Base-by-base conservation (phyloP, 2,113 vertebrate genomes). In the Phaethornis superciliosus region DNA sequence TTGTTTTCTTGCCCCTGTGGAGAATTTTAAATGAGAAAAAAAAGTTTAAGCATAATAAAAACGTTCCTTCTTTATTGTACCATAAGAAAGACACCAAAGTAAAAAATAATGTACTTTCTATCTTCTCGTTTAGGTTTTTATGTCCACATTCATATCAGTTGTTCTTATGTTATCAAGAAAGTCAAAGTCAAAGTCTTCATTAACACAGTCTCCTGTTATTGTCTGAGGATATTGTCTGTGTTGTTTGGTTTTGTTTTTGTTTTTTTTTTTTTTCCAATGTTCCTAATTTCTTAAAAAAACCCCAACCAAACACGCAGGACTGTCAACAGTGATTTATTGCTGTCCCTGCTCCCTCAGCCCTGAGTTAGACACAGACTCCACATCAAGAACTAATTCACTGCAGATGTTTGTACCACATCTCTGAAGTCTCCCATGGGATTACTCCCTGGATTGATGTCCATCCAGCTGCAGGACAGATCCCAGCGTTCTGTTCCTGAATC, bases 1-100 rank as follows among this genome's bases (percentile, higher is more conserved):
- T 98, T 98, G n/a, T 91, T 93, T 97, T 98, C 98, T 95, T 98
- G 97, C 67, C 98, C 97, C 98, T 98, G 65, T 26, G 32, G 58
- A 96, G 51, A 91, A 95, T 85, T 83, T 84, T 79, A 77, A 79
- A 88, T 27, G 3, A 6, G 3, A 62, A 51, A 15, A 20, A n/a
- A 46, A 35, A 17, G 4, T 69, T 70, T 46, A 77, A 68, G 4
- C 11, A 18, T 10, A 12, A n/a, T n/a, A n/a, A n/a, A n/a, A n/a
- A 77, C 35, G 7, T 47, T 78, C 42, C 9, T 59, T 81, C 81
- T 76, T 51, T 54, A 64, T 44, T 46, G 15, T 21, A 47, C 51
- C 13, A 30, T 40, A 22, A 74, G 7, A 32, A 3, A 52, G 12
- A 59, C 4, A 37, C 4, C 1, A 46, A 8, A 51, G 51, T 37